Conservation (phyloP, 92 coral and sea anemone species). For the Porites rus region DNA sequence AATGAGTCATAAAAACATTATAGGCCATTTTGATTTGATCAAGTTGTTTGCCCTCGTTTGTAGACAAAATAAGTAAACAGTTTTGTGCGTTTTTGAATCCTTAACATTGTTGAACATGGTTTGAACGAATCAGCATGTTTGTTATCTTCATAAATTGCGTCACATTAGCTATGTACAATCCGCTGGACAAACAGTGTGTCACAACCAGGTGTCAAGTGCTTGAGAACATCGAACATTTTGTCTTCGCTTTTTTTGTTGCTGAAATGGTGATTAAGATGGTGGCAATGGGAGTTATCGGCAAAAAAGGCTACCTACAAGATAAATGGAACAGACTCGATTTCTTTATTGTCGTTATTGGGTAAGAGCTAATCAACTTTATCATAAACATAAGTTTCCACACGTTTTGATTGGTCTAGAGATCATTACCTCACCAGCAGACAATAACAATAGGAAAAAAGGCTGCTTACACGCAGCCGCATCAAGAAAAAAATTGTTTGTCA, state of each 20-base stretch:
- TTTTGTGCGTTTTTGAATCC: conserved; percentile 18
- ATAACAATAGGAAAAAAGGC: too few relatives aligned
- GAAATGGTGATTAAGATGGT: conserved; percentile 94
- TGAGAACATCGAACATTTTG: conserved; percentile 74
- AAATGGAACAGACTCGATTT: conserved; percentile 96
- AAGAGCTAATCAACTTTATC: conserved; percentile 28
- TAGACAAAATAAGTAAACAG: too few relatives aligned
- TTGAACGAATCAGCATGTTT: conserved; percentile 94
- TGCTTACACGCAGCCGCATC: too few relatives aligned
- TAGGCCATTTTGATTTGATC: too few relatives aligned
- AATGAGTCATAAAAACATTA: too few relatives aligned
- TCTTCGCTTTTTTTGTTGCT: conserved; percentile 87
- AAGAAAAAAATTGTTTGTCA: too few relatives aligned
- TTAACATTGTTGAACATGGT: conserved; percentile 85
- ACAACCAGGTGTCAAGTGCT: conserved; percentile 71
- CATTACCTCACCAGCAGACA: too few relatives aligned
- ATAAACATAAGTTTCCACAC: not conserved
- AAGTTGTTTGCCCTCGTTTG: too few relatives aligned
- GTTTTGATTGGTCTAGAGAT: too few relatives aligned
- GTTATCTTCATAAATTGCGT: conserved; percentile 90
- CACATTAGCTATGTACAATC: conserved; percentile 93
- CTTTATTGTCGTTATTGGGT: conserved; percentile 91
- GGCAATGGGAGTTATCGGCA: conserved; percentile 96
- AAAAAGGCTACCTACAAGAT: conserved; percentile 88
- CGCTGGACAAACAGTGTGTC: conserved; percentile 73